phyloP scores from a whole-genome alignment of 2,113 vertebrate species.

The Cephalopholis sonnerati region DNA sequence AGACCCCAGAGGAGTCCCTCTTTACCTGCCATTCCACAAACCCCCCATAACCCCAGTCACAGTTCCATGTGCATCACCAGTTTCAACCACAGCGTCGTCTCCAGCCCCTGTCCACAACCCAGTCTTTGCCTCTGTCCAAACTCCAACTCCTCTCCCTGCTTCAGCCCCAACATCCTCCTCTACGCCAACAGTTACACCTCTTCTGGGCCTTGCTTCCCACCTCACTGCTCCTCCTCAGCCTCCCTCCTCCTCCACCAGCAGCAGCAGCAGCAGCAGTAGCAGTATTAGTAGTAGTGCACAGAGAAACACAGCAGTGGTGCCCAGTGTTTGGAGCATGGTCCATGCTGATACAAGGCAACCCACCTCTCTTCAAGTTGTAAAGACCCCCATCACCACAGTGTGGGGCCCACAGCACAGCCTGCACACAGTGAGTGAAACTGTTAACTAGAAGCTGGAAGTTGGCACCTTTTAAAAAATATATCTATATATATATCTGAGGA shows the following conservation, averaged over 20 bases:
- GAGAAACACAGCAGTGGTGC: slow-evolving; percentile 61
- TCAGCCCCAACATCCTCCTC: slow-evolving; percentile 9
- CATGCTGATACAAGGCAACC: slow-evolving; percentile 70
- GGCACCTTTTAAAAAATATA: background rate
- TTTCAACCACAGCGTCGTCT: background rate
- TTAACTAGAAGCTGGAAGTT: slow-evolving; percentile 72
- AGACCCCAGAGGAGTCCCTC: slow-evolving; percentile 32
- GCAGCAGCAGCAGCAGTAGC: slow-evolving; percentile 13
- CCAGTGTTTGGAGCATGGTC: slow-evolving; percentile 80
- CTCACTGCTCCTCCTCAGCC: slow-evolving; percentile 52
- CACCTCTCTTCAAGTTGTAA: slow-evolving; percentile 63
- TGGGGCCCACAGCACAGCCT: slow-evolving; percentile 80
- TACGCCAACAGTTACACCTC: slow-evolving; percentile 2
- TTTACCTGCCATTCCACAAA: slow-evolving; percentile 64
- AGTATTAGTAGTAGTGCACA: slow-evolving; percentile 27
- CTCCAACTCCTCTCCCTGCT: slow-evolving; percentile 8
- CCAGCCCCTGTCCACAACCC: background rate
- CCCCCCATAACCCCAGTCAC: slow-evolving; percentile 37
- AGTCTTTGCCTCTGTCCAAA: slow-evolving; percentile 14
- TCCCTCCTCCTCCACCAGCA: slow-evolving; percentile 25
- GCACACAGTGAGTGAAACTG: slow-evolving; percentile 79
- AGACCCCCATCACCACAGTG: slow-evolving; percentile 65
- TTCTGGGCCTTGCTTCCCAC: slow-evolving; percentile 46
- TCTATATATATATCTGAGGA: background rate
- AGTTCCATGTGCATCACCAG: background rate